A percentile compares a stretch with the other conserved stretches of the same genome.
Conservation (phyloP, 2,888 invertebrate genomes). For the Sarcophaga rosellei region DNA sequence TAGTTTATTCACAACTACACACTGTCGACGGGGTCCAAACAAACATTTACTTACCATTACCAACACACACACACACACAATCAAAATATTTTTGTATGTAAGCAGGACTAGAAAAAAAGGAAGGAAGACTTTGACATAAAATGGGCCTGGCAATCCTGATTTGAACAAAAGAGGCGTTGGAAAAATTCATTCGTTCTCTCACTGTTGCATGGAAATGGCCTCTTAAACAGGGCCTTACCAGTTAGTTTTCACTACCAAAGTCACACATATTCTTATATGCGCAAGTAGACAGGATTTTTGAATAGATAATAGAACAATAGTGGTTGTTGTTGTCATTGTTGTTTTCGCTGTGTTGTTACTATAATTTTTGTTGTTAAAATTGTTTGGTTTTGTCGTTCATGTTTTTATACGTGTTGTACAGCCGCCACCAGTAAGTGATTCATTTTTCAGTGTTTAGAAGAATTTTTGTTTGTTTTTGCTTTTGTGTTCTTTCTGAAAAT, state of each 20-base stretch:
- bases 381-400: conserved; percentile 35
- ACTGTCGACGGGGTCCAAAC: background rate
- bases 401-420: conserved; percentile 52
- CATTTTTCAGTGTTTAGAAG: conserved; percentile 6
- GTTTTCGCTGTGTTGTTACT: background rate
- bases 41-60: background rate
- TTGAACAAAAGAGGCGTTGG: too few relatives aligned
- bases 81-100: background rate
- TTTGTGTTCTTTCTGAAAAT: conserved; percentile 50
- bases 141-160: background rate
- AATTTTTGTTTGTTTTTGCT: background rate
- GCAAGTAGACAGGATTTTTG: conserved; percentile 27
- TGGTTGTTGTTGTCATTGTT: too few relatives aligned
- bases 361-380: conserved; percentile 27
- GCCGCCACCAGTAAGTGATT: conserved; percentile 43
- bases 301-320: conserved; percentile 17
- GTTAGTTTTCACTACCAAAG: too few relatives aligned
- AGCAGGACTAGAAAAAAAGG: background rate
- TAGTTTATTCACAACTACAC: conserved; percentile 26
- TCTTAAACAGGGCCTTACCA: too few relatives aligned
- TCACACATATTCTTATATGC: too few relatives aligned
- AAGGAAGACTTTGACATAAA: background rate
- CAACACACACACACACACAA: background rate
- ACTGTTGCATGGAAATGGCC: too few relatives aligned
- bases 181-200: too few relatives aligned